phyloP scores from a whole-genome alignment of 1,140 invertebrate species.

The Hylaeus anthracinus region DNA sequence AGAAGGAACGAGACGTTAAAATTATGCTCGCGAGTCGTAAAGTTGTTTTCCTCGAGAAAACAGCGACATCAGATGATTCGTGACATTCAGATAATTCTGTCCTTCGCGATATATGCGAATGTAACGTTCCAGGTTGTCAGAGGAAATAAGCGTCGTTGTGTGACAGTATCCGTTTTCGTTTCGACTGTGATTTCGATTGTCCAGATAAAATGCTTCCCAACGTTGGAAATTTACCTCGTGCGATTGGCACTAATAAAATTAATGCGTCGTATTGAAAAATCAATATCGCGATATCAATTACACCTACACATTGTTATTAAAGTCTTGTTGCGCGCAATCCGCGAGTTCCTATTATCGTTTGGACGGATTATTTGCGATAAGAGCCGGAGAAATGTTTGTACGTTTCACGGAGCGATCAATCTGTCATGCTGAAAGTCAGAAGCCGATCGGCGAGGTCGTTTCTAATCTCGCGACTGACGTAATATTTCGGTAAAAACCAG shows the following conservation, averaged over 20 bases:
- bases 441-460: conserved; percentile 33
- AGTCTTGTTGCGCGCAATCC: neutral
- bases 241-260: neutral
- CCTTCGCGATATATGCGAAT: too few species aligned
- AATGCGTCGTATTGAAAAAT: neutral
- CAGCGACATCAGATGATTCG: too few species aligned
- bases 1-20: too few species aligned
- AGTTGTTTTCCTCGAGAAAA: too few species aligned
- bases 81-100: too few species aligned
- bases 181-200: too few species aligned
- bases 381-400: neutral
- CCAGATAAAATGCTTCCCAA: too few species aligned
- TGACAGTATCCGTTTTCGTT: too few species aligned
- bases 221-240: neutral
- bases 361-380: conserved; percentile 37
- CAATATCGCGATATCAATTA: neutral
- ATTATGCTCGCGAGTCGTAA: too few species aligned
- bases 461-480: conserved; percentile 31
- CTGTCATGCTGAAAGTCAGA: conserved; percentile 19
- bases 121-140: too few species aligned
- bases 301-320: neutral
- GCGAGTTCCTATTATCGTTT: conserved; percentile 5
- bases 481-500: conserved; percentile 30
- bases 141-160: too few species aligned
- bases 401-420: conserved; percentile 9